Percentiles rank a stretch among this genome's conserved stretches.
Conservation (phyloP, 2,888 invertebrate species). For the Psylliodes chrysocephalus region DNA sequence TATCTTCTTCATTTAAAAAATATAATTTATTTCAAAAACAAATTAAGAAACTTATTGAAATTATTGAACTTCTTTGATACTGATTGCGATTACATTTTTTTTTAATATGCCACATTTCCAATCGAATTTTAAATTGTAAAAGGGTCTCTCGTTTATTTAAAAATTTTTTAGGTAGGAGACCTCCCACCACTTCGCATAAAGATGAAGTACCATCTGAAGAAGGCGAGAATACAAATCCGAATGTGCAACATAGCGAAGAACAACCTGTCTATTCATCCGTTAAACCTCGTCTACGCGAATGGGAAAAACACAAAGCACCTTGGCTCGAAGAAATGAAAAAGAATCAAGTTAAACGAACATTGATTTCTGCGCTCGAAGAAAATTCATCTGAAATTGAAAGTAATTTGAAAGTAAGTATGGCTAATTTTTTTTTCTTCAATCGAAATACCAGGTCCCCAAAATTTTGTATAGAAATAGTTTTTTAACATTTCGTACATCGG, state of each 20-base stretch:
- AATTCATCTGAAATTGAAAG: slow-evolving; percentile 40
- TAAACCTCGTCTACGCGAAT: slow-evolving; percentile 75
- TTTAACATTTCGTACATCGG: no score
- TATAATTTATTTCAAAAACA: no score
- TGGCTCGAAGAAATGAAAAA: slow-evolving; percentile 86
- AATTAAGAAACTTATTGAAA: no score
- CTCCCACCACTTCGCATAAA: slow-evolving; percentile 67
- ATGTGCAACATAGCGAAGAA: slow-evolving; percentile 26
- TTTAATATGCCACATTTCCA: no score
- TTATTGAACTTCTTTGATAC: background rate
- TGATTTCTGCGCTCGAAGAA: slow-evolving; percentile 58
- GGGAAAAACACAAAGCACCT: slow-evolving; percentile 79
- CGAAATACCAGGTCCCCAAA: background rate
- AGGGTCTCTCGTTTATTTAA: background rate
- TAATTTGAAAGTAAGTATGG: slow-evolving; percentile 40
- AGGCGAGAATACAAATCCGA: slow-evolving; percentile 43
- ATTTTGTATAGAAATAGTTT: background rate
- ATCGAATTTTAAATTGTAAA: background rate
- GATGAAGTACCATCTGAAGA: slow-evolving; percentile 49
- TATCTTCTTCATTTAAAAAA: no score
- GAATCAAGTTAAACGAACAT: slow-evolving; percentile 77
- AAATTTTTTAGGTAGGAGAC: slow-evolving; percentile 65
- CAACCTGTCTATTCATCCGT: slow-evolving; percentile 38
- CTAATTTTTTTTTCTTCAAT: background rate
- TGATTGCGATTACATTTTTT: background rate